Conservation (phyloP, 2,113 vertebrate species). For the Prunella fulvescens region DNA sequence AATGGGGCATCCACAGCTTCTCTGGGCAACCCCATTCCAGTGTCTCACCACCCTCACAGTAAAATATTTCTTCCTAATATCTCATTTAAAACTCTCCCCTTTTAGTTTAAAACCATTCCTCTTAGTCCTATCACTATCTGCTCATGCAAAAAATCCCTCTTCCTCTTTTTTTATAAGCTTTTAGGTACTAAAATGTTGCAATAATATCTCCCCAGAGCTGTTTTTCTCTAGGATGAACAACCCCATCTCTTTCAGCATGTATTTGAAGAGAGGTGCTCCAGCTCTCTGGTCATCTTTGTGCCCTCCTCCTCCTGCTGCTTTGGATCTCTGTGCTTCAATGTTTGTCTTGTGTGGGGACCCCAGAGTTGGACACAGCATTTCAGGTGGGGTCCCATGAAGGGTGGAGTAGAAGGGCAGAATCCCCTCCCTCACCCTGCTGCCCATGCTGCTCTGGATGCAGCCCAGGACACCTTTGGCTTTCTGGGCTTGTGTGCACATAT, state of each 20-base stretch:
- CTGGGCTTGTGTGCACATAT: neutral
- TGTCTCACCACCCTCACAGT: neutral
- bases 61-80: neutral
- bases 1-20: neutral
- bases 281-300: neutral
- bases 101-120: neutral
- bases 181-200: neutral
- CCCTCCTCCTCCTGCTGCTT: neutral
- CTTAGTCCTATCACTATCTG: neutral
- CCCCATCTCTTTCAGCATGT: neutral
- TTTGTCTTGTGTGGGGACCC: neutral
- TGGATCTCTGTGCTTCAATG: neutral
- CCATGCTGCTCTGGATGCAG: neutral
- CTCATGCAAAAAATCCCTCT: neutral
- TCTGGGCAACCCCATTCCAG: neutral
- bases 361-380: neutral
- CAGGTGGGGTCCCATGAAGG: neutral
- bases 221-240: neutral
- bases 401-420: neutral
- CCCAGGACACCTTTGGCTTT: neutral
- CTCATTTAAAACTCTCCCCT: neutral
- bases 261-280: neutral
- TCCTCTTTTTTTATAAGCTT: neutral
- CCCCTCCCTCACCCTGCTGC: neutral
- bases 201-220: neutral